A percentile compares a stretch with the other conserved stretches of the same genome.
Evolutionary conservation across 2,113 vertebrate species (phyloP).

Genomic region (Anser brachyrhynchus): DNA sequence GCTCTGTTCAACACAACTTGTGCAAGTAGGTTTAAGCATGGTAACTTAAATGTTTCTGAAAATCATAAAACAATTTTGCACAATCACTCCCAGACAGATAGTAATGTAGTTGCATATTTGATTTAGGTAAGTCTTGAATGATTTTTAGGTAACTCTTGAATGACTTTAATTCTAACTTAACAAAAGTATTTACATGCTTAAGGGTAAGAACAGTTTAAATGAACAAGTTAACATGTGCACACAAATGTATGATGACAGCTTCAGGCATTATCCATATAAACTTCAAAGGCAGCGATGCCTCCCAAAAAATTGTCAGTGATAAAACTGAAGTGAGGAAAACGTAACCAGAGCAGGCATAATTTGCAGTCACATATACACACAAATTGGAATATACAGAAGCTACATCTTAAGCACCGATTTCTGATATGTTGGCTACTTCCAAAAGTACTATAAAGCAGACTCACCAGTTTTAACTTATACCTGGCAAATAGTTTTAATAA

Average conservation of each 20-base stretch:
- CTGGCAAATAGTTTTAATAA: not conserved
- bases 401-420: not conserved
- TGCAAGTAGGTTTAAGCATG: not conserved
- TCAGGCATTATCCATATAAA: not conserved
- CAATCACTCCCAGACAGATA: not conserved
- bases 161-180: not conserved
- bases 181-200: not conserved
- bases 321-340: not conserved
- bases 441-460: not conserved
- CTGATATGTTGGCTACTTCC: not conserved
- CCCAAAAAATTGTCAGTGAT: not conserved
- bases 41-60: not conserved
- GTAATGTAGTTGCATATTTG: not conserved
- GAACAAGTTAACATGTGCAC: not conserved
- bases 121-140: not conserved
- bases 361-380: not conserved
- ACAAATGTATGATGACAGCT: not conserved
- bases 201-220: not conserved
- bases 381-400: not conserved
- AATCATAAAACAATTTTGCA: not conserved
- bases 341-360: rapidly evolving
- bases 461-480: not conserved
- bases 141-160: not conserved
- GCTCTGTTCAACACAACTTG: not conserved
- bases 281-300: not conserved